Conservation (phyloP, 2,797 vertebrate species). For the Erpetoichthys calabaricus region DNA sequence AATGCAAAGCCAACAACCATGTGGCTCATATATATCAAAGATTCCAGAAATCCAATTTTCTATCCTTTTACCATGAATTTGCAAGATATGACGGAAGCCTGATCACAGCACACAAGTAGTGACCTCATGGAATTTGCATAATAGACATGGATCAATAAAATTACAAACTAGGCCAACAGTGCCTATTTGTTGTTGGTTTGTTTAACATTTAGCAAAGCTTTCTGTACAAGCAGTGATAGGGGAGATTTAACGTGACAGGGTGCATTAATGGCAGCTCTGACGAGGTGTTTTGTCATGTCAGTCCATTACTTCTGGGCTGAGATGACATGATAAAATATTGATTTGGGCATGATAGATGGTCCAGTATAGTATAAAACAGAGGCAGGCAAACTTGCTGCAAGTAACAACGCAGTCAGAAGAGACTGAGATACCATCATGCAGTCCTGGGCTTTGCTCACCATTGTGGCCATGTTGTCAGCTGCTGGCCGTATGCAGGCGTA, state of each 20-base stretch:
- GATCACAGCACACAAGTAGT: too few relatives aligned
- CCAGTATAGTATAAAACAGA: slow-evolving; percentile 44
- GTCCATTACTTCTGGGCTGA: slow-evolving; percentile 48
- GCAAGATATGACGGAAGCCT: too few relatives aligned
- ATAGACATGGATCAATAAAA: too few relatives aligned
- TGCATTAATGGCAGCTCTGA: slow-evolving; percentile 45
- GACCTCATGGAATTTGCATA: too few relatives aligned
- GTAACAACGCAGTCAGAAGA: slow-evolving; percentile 20
- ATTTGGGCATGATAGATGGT: slow-evolving; percentile 49
- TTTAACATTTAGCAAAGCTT: slow-evolving; percentile 57
- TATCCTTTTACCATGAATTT: too few relatives aligned
- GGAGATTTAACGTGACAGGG: slow-evolving; percentile 39
- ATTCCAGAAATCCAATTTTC: too few relatives aligned
- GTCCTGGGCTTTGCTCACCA: slow-evolving; percentile 40
- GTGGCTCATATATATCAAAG: too few relatives aligned
- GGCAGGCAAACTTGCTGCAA: slow-evolving; percentile 15
- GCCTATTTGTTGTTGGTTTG: slow-evolving; percentile 33
- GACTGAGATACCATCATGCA: slow-evolving; percentile 37
- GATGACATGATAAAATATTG: slow-evolving; percentile 54
- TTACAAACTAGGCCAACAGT: too few relatives aligned
- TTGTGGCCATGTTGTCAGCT: slow-evolving; percentile 43
- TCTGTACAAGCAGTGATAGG: slow-evolving; percentile 66
- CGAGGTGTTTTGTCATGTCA: slow-evolving; percentile 39
- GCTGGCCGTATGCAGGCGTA: slow-evolving; percentile 33
- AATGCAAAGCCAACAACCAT: too few relatives aligned